Evolutionary conservation across 2,797 vertebrate genomes (phyloP).

Genomic region (Numenius phaeopus): DNA sequence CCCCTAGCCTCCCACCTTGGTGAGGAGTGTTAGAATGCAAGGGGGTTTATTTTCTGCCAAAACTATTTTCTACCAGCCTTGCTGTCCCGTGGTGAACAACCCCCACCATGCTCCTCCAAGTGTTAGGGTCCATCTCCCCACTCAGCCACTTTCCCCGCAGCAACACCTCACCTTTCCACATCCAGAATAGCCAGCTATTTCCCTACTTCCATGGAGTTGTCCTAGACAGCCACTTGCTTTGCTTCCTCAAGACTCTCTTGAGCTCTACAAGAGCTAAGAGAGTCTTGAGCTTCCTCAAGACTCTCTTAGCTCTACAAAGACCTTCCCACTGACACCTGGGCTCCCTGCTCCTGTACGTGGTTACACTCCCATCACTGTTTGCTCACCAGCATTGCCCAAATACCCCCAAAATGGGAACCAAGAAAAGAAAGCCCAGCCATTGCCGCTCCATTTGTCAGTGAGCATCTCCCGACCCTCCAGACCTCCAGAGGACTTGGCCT

Average conservation of each 20-base stretch:
- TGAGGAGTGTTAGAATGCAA: too few species aligned
- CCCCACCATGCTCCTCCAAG: fast-evolving
- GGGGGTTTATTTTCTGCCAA: too few species aligned
- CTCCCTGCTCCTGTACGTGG: not conserved
- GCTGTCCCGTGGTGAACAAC: not conserved
- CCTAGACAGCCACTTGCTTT: not conserved
- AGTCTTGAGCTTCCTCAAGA: not conserved
- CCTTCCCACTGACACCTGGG: not conserved
- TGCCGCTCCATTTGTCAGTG: not conserved
- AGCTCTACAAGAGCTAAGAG: too few species aligned
- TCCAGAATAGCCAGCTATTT: not conserved
- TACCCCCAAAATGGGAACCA: not conserved
- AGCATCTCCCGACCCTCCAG: not conserved
- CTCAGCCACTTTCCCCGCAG: not conserved
- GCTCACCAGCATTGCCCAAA: not conserved
- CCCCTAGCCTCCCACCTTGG: too few species aligned
- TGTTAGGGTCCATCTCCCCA: not conserved
- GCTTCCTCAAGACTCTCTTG: not conserved
- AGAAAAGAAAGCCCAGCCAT: not conserved
- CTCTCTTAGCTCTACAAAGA: not conserved
- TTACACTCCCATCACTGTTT: not conserved
- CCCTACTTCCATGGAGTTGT: not conserved
- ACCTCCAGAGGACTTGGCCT: not conserved
- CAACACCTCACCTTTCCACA: not conserved
- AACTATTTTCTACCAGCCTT: not conserved